Base-by-base conservation (phyloP, 1,140 invertebrate species). In the Berghia stephanieae region DNA sequence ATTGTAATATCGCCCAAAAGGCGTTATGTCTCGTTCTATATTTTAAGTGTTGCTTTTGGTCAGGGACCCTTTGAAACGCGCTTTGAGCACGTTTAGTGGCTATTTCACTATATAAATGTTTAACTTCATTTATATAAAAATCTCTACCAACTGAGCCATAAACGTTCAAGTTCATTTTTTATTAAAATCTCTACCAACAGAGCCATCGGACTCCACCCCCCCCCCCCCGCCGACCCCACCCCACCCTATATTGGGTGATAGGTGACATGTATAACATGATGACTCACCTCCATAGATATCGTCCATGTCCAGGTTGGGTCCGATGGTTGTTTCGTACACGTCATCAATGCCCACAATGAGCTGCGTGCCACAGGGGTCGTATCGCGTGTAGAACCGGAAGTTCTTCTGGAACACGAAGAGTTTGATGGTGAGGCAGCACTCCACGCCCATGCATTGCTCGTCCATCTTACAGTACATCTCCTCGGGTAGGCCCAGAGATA, bases 401-500 rank as follows among this genome's bases (percentile, higher is more conserved):
- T 79, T 77, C 42, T 82, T 81, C 36, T 76, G 21, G 72, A 83
- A 82, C 52, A 84, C 80, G 42, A 78, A 79, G 1, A 84, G 46
- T 73, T 83, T 81, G 8, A 83, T 55, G 40, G 80, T 79, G 10
- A 81, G 67, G 78, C 83, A 84, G 49, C 83, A 84, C 63, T 84
- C 78, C 6, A 84, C 55, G 1, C 82, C 83, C 36, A 86, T 75
- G 71, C 84, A 86, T 60, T 80, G 80, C 3, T 78, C 38, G 63
- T 86, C 83, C 60, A 84, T 77, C 13, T 81, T 83, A 76, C 84
- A 86, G 67, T 81, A 82, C 42, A 86, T 40, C 3, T 71, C 18
- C 24, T 80, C 79, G 27, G 83, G 83, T 75, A 86, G 78, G 2
- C 70, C 80, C 42, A 86, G 77, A 18, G 80, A 79, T 40, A 86